Percentiles rank a stretch among this genome's conserved stretches.
Conservation (phyloP, 2,797 vertebrate species). For the Podarcis siculus region DNA sequence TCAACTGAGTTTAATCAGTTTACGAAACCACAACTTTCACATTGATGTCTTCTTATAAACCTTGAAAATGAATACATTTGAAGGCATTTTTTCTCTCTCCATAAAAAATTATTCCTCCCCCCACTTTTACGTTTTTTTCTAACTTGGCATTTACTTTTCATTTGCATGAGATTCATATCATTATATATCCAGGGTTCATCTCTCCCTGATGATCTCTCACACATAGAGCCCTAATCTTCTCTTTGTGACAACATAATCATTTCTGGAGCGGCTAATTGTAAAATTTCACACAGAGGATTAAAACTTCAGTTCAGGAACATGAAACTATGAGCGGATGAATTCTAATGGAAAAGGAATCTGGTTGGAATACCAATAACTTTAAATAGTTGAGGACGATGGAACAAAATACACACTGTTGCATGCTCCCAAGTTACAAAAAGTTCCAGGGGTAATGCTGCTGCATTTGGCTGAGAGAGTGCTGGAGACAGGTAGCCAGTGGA, state of each 20-base stretch:
- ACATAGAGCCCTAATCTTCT: constrained; percentile 66
- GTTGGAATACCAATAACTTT: constrained; percentile 56
- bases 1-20: constrained; percentile 64
- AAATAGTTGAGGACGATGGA: constrained; percentile 3
- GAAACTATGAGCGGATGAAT: constrained; percentile 50
- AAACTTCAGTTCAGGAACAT: constrained; percentile 59
- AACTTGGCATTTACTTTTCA: constrained; percentile 38
- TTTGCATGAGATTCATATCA: constrained; percentile 56
- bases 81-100: neutral
- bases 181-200: constrained; percentile 58
- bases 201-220: constrained; percentile 48
- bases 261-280: constrained; percentile 68
- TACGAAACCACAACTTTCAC: constrained; percentile 50
- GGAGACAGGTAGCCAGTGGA: no score
- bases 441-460: neutral
- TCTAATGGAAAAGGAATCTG: constrained; percentile 23
- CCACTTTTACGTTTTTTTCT: neutral
- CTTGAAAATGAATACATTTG: constrained; percentile 46
- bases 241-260: constrained; percentile 75
- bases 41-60: constrained; percentile 59
- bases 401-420: neutral
- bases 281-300: constrained; percentile 70
- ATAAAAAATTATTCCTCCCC: constrained; percentile 34
- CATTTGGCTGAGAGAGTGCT: neutral
- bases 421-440: neutral